Evolutionary conservation across 2,888 invertebrate genomes (phyloP).

Genomic region (Zeuzera pyrina): DNA sequence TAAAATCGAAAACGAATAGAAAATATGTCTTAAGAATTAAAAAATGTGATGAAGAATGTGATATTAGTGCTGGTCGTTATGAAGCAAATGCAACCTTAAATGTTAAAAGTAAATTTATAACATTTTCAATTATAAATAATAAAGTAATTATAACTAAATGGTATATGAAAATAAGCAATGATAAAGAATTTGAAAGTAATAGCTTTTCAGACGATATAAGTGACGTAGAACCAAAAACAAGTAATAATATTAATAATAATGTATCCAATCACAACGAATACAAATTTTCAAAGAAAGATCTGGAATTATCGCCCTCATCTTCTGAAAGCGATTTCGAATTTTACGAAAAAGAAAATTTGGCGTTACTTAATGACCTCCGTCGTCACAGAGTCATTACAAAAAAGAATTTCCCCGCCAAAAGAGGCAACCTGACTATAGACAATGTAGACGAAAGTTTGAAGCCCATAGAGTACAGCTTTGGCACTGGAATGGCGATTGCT

Average conservation of each 20-base stretch:
- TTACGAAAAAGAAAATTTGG: conserved; percentile 26
- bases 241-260: conserved; percentile 23
- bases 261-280: conserved; percentile 15
- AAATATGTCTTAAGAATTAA: conserved; percentile 26
- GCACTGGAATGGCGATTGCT: conserved; percentile 64
- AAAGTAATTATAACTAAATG: conserved; percentile 30
- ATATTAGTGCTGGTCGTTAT: conserved; percentile 26
- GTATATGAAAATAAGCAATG: conserved; percentile 28
- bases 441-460: conserved; percentile 47
- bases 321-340: conserved; percentile 49
- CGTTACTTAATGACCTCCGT: conserved; percentile 43
- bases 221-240: conserved; percentile 22
- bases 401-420: conserved; percentile 39
- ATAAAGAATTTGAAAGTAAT: no score
- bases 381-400: conserved; percentile 41
- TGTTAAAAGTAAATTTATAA: conserved; percentile 31
- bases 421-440: conserved; percentile 22
- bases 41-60: conserved; percentile 29
- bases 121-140: conserved; percentile 21
- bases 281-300: conserved; percentile 37
- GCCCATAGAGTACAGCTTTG: conserved; percentile 62
- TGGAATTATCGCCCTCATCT: conserved; percentile 41
- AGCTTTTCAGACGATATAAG: conserved; percentile 28
- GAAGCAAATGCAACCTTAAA: conserved; percentile 36
- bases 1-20: conserved; percentile 13